phyloP scores from a whole-genome alignment of 2,888 invertebrate genomes.

The Eilema caniola region DNA sequence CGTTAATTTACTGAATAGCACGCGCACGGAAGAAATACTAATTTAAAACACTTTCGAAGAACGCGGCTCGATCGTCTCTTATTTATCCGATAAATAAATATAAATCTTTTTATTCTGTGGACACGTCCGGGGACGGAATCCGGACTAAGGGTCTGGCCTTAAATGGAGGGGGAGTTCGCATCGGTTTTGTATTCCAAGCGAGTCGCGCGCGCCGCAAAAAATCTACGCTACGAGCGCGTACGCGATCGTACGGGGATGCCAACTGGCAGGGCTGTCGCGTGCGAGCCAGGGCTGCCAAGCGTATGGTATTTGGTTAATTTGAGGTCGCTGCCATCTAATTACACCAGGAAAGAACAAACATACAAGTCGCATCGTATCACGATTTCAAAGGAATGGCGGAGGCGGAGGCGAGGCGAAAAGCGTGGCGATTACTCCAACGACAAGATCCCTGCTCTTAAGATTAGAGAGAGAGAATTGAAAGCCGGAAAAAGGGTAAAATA shows the following conservation, averaged over 20 bases:
- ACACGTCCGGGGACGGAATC: constrained; percentile 80
- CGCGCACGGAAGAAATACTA: constrained; percentile 68
- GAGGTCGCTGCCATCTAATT: constrained; percentile 1
- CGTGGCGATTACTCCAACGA: no score
- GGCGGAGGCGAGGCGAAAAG: no score
- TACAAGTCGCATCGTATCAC: no score
- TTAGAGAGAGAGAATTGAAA: no score
- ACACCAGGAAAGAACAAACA: no score
- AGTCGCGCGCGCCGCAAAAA: constrained; percentile 73
- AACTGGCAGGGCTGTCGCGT: constrained; percentile 57
- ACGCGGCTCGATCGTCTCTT: constrained; percentile 63
- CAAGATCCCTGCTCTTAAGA: no score
- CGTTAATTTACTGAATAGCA: constrained; percentile 56
- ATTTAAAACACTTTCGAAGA: constrained; percentile 73
- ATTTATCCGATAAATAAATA: constrained; percentile 80
- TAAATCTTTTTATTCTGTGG: constrained; percentile 78
- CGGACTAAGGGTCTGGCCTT: constrained; percentile 76
- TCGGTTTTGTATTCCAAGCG: constrained; percentile 73
- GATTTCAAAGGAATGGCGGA: no score
- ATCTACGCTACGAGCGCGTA: constrained; percentile 80
- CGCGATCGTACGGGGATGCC: constrained; percentile 75
- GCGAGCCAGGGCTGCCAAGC: constrained; percentile 42
- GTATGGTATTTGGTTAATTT: not conserved
- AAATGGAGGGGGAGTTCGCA: constrained; percentile 78
- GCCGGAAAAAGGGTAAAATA: no score